A percentile compares a stretch with the other conserved stretches of the same genome.
phyloP scores from a whole-genome alignment of 2,888 invertebrate species.

The Petrophora chlorosata region DNA sequence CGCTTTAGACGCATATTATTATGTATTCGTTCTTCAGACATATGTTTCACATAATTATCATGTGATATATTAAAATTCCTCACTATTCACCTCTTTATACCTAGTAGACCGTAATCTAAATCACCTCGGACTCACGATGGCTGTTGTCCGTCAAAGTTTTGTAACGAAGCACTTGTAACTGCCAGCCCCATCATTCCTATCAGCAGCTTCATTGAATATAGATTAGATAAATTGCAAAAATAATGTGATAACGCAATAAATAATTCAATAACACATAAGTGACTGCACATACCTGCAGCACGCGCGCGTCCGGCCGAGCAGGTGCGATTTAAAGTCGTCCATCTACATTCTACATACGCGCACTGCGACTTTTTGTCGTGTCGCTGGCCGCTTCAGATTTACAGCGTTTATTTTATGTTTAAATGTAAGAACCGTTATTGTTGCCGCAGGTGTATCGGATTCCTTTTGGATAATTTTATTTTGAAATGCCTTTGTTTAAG shows the following conservation, averaged over 20 bases:
- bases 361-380: conserved; percentile 46
- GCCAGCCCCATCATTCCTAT: too few relatives aligned
- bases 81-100: too few relatives aligned
- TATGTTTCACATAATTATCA: too few relatives aligned
- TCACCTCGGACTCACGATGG: too few relatives aligned
- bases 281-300: conserved; percentile 42
- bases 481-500: background rate
- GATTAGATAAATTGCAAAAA: conserved; percentile 23
- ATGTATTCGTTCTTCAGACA: too few relatives aligned
- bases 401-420: conserved; percentile 38
- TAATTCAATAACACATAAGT: conserved; percentile 43
- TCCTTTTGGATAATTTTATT: conserved; percentile 7
- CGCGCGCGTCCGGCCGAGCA: conserved; percentile 51
- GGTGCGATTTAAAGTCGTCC: conserved; percentile 40
- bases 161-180: conserved; percentile 4
- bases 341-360: conserved; percentile 44
- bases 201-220: conserved; percentile 13
- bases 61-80: too few relatives aligned
- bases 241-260: conserved; percentile 41
- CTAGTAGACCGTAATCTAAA: too few relatives aligned
- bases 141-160: background rate
- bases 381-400: conserved; percentile 37
- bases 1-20: too few relatives aligned
- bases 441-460: conserved; percentile 32
- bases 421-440: conserved; percentile 33